Percentiles rank a stretch among this genome's conserved stretches.
These are phyloP conservation scores for Trachelus troglodyta DNA, from an alignment of 2,888 invertebrate genomes.

Conservation along the genomic window DNA sequence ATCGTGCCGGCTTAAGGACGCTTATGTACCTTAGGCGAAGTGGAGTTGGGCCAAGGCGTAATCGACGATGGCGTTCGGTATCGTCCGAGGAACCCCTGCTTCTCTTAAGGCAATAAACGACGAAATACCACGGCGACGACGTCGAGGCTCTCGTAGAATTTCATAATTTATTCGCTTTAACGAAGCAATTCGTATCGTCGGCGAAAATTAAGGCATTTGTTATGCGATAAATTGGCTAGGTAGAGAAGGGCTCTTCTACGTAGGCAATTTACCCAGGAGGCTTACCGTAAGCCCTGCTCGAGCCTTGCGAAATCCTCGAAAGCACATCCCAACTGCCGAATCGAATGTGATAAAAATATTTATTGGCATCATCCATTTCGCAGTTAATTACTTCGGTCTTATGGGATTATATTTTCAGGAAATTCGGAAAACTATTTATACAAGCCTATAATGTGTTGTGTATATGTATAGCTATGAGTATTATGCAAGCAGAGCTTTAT, in stretches of 20 bases:
- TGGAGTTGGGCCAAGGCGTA: neutral
- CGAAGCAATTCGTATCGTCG: slow-evolving; percentile 21
- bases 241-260: slow-evolving; percentile 7
- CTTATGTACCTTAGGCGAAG: neutral
- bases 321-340: slow-evolving; percentile 20
- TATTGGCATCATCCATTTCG: slow-evolving; percentile 14
- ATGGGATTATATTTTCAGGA: neutral
- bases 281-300: slow-evolving; percentile 19
- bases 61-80: neutral
- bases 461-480: neutral
- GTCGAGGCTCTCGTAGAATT: neutral
- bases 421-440: neutral
- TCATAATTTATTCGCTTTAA: slow-evolving; percentile 19
- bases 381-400: slow-evolving; percentile 11
- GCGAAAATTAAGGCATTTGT: slow-evolving; percentile 21
- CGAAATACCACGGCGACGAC: neutral
- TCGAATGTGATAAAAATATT: slow-evolving; percentile 24
- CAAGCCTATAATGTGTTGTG: neutral
- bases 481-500: neutral
- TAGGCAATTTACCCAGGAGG: slow-evolving; percentile 22
- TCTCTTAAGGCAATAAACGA: neutral
- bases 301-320: slow-evolving; percentile 18
- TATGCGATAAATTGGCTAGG: slow-evolving; percentile 17
- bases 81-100: neutral
- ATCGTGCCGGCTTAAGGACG: neutral